These are phyloP conservation scores for Poecilobothrus nobilitatus DNA, from an alignment of 2,888 invertebrate genomes.

Conservation along the genomic window DNA sequence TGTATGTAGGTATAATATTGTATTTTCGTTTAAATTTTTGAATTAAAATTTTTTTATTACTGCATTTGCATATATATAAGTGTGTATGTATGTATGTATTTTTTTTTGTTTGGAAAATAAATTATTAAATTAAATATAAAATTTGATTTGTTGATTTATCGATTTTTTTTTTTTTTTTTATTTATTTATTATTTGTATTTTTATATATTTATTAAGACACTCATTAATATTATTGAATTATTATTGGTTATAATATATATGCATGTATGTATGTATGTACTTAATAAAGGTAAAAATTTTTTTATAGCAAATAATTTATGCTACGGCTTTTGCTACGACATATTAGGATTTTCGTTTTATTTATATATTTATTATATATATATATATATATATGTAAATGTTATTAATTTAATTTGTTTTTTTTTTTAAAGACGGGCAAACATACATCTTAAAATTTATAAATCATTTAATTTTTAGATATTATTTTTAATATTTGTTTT, in stretches of 20 bases:
- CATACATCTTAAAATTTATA: no score
- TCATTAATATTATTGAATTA: constrained; percentile 6
- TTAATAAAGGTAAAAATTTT: background rate
- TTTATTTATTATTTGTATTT: background rate
- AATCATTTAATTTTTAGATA: no score
- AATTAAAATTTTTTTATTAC: no score
- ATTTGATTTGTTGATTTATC: background rate
- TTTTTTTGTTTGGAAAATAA: background rate
- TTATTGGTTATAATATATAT: no score
- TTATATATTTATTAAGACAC: background rate
- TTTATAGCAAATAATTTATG: background rate
- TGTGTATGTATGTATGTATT: no score
- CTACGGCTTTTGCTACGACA: no score
- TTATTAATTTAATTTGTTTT: background rate
- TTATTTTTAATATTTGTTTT: no score
- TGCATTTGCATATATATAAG: no score
- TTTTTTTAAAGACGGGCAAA: no score
- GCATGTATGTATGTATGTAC: no score
- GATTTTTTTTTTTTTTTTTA: background rate
- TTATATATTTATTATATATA: background rate
- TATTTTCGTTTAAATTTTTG: no score
- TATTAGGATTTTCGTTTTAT: background rate
- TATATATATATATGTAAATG: background rate
- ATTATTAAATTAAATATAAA: background rate
- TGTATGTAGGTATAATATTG: no score